Base-by-base conservation (phyloP, 1,140 invertebrate species). In the Drosophila kanapiae region DNA sequence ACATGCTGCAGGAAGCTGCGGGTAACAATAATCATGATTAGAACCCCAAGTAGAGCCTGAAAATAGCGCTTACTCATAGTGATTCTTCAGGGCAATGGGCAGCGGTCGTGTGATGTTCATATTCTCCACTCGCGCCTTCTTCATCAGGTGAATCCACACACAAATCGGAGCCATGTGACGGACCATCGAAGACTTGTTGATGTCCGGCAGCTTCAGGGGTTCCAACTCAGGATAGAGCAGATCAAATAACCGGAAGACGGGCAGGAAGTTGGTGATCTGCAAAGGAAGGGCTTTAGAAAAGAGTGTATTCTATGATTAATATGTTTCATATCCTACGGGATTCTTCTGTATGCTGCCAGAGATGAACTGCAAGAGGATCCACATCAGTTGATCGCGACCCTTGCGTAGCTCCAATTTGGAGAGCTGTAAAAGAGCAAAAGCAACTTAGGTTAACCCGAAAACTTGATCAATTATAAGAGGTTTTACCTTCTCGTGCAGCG, bases 301-400 rank as follows among this genome's bases (percentile, higher is more conserved):
- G 23, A 23, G 0, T 14, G 18, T 13, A 42, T 29, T 1, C 13
- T 10, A 1, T 48, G n/a, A 4, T 14, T 59, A 27, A 58, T 16
- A 27, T 1, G 6, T 27, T 8, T 1, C 1, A 16, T 7, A 92
- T 93, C 94, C 35, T 94, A 96, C 95, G 1, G 97, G 97, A 94
- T 99, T 99, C 77, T 98, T 96, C 93, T 99, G 98, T 87, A 99
- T 99, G 90, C 97, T 98, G 49, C 98, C 98, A 4, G 98, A 99
- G 70, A 99, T 98, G 90, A 98, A 99, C 93, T 99, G 98, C 8
- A 99, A 93, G n/a, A 99, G 93, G 6, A 98, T 97, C 98, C 98
- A 99, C 98, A 99, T 99, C 1, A 99, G 93, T 84, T 99, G 97
- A 93, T 99, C 98, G 53, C 98, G 93, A 0, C 98, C 98, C 93